Conservation (phyloP, 2,888 invertebrate genomes). For the Thymelicus lineola region DNA sequence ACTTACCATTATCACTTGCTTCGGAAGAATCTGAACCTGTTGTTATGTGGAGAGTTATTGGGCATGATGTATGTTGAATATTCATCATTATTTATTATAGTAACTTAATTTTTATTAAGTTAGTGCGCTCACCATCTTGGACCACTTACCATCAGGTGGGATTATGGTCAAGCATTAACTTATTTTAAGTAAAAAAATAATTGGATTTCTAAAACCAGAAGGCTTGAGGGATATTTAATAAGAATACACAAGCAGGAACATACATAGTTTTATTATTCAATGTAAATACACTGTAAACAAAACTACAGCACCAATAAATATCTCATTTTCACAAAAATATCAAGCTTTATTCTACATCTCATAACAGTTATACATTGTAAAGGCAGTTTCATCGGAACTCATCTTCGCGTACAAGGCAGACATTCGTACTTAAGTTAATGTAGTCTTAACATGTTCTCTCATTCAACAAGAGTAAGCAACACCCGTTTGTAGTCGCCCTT, state of each 20-base stretch:
- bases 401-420: constrained; percentile 50
- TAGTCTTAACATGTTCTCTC: constrained; percentile 69
- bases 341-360: constrained; percentile 73
- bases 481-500: constrained; percentile 89
- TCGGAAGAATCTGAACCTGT: too few species aligned
- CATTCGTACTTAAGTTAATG: constrained; percentile 48
- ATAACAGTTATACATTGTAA: constrained; percentile 76
- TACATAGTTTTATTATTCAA: constrained; percentile 78
- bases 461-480: constrained; percentile 85
- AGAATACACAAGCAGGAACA: constrained; percentile 65
- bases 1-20: too few species aligned
- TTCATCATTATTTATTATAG: too few species aligned
- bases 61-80: too few species aligned
- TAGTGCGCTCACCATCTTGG: too few species aligned
- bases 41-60: too few species aligned
- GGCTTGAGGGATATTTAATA: neutral
- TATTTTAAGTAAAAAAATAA: too few species aligned
- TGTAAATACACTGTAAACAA: constrained; percentile 80
- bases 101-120: too few species aligned
- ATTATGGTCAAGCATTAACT: too few species aligned
- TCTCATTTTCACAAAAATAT: constrained; percentile 83
- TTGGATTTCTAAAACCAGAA: too few species aligned
- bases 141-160: too few species aligned
- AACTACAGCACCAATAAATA: constrained; percentile 85
- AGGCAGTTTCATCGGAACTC: constrained; percentile 75